phyloP scores from a whole-genome alignment of 2,888 invertebrate genomes.

The Orchesellides sinensis region DNA sequence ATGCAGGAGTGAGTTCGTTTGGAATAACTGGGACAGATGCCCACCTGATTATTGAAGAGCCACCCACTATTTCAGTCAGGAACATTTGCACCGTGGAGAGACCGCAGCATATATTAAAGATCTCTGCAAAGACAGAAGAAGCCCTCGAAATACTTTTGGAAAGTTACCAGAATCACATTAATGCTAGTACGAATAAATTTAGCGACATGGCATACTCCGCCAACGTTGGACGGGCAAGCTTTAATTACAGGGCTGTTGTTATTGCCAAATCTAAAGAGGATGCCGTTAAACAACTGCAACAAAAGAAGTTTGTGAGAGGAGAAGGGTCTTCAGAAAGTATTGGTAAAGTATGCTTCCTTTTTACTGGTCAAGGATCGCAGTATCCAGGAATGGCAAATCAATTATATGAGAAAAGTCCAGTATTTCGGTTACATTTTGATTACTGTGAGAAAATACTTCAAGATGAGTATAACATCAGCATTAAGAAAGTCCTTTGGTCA shows the following conservation, averaged over 20 bases:
- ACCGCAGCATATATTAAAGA: constrained; percentile 54
- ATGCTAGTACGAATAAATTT: too few species aligned
- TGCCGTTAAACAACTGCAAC: too few species aligned
- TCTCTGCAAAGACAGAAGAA: constrained; percentile 59
- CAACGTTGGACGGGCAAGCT: constrained; percentile 58
- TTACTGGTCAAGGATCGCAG: constrained; percentile 51
- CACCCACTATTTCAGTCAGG: constrained; percentile 6
- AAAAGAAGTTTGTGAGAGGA: background rate
- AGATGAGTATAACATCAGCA: background rate
- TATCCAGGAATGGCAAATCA: constrained; percentile 54
- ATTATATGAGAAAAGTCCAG: constrained; percentile 29
- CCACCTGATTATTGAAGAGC: background rate
- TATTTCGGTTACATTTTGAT: constrained; percentile 49
- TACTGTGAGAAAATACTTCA: constrained; percentile 32
- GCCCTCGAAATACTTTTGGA: constrained; percentile 36
- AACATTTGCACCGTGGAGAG: constrained; percentile 5
- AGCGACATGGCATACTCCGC: constrained; percentile 47
- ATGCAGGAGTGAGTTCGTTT: background rate
- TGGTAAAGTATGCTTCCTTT: constrained; percentile 46
- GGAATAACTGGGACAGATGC: too few species aligned
- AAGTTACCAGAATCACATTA: background rate
- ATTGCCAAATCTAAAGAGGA: too few species aligned
- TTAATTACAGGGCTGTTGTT: constrained; percentile 46
- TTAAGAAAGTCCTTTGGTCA: constrained; percentile 44
- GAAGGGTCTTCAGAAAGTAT: background rate